These are phyloP conservation scores for Conus ventricosus DNA, from an alignment of 1,140 invertebrate genomes.

Conservation along the genomic window DNA sequence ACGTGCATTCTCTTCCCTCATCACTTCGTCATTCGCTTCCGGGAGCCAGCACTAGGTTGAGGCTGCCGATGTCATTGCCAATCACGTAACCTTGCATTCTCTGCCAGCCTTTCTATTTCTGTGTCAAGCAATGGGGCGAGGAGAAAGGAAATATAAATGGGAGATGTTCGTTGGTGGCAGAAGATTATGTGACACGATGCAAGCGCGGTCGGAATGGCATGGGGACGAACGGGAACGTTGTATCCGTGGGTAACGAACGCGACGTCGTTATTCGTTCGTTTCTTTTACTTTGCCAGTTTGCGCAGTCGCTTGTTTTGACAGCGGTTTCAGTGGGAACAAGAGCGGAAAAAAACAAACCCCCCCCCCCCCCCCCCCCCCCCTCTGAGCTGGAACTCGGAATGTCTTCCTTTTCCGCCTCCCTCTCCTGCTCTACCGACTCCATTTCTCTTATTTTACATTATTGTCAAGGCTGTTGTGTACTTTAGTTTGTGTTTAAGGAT, in stretches of 20 bases:
- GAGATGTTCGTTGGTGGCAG: neutral
- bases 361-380: no score
- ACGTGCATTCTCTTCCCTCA: neutral
- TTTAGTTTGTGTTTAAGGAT: neutral
- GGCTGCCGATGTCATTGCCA: neutral
- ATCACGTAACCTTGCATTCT: slow-evolving; percentile 1
- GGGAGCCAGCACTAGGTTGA: neutral
- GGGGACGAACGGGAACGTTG: neutral
- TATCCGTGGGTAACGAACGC: no score
- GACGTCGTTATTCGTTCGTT: no score
- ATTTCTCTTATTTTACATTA: no score
- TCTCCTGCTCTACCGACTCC: no score
- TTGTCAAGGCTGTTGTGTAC: neutral
- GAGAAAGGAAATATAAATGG: neutral
- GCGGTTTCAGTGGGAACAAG: no score
- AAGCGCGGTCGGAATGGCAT: neutral
- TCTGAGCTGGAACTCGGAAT: no score
- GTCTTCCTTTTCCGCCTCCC: no score
- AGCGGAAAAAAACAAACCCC: no score
- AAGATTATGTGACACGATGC: neutral
- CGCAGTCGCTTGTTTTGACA: no score
- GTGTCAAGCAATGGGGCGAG: neutral
- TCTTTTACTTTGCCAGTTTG: no score
- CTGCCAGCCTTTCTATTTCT: neutral
- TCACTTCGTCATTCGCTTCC: neutral